Conservation (phyloP, 2,113 vertebrate genomes). For the Sturnus vulgaris region DNA sequence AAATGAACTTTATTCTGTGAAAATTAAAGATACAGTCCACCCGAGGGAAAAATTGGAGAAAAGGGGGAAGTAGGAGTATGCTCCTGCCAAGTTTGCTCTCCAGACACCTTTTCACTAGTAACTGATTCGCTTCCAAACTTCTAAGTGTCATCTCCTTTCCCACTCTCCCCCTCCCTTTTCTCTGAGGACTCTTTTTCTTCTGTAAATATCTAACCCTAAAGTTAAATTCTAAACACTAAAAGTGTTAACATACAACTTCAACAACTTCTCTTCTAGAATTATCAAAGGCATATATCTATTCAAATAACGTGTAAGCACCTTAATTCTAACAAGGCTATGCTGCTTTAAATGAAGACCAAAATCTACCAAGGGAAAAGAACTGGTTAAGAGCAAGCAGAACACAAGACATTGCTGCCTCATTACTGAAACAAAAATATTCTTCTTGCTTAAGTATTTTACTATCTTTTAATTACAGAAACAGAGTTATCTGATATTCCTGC, state of each 20-base stretch:
- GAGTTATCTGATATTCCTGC: neutral
- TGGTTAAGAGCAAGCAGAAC: neutral
- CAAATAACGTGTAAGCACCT: neutral
- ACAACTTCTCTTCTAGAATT: neutral
- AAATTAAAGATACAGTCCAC: neutral
- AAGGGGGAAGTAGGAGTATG: neutral
- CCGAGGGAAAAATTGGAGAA: neutral
- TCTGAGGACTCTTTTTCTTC: neutral
- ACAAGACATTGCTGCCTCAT: neutral
- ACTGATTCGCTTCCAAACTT: neutral
- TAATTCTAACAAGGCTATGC: neutral
- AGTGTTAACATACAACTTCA: neutral
- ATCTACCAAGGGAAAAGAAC: neutral
- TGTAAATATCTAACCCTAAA: neutral
- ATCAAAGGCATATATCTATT: neutral
- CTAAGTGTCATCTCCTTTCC: neutral
- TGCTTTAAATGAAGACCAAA: neutral
- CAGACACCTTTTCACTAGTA: neutral
- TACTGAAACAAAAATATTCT: neutral
- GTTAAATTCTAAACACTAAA: neutral
- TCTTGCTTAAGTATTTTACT: neutral
- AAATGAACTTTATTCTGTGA: neutral
- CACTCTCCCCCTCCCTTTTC: neutral
- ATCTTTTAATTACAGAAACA: conserved; percentile 16
- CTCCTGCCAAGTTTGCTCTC: neutral